Base-by-base conservation (phyloP, 2,113 vertebrate species). In the Cyprinodon variegatus region DNA sequence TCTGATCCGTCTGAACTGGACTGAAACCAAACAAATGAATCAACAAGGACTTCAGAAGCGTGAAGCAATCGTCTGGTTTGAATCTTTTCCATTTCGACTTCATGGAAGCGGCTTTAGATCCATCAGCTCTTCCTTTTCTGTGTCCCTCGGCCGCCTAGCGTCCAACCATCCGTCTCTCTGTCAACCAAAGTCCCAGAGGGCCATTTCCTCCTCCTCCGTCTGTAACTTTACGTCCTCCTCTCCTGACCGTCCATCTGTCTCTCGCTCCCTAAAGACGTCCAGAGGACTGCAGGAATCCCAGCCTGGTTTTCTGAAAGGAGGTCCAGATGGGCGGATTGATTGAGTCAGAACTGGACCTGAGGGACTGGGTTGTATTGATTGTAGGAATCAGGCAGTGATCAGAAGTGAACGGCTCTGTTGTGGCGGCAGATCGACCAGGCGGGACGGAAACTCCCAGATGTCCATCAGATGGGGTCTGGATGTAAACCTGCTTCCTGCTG, bases 351-450 rank as follows among this genome's bases (percentile, higher is more conserved):
- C 40, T 3, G 29, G 40, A 4, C 46, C 70, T 68, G 11, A 0
- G 50, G 60, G 66, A 64, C 68, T 0, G 15, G 0, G 7, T 37
- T 6, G 8, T 81, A 77, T 83, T 84, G 77, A 86, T 8, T 4
- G 7, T 65, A 41, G 8, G 39, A 65, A 72, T 76, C 72, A 53
- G 80, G 50, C 50, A 63, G 50, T 17, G 11, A 79, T 85, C 61
- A 73, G 72, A 41, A 65, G 29, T 45, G 9, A 45, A 61, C 11
- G 2, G 68, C 80, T 68, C 12, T 12, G 37, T 60, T 12, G 37
- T 60, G 38, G 0, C 29, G 0, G 8, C 70, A 9, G 46, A 77
- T 82, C 48, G 11, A 70, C 59, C 41, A 50, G n/a, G 43, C 45
- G 9, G 43, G 43, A 11, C 41, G 4, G 41, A 41, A 41, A 9